phyloP scores from a whole-genome alignment of 2,888 invertebrate species.

The Tupiocoris notatus region DNA sequence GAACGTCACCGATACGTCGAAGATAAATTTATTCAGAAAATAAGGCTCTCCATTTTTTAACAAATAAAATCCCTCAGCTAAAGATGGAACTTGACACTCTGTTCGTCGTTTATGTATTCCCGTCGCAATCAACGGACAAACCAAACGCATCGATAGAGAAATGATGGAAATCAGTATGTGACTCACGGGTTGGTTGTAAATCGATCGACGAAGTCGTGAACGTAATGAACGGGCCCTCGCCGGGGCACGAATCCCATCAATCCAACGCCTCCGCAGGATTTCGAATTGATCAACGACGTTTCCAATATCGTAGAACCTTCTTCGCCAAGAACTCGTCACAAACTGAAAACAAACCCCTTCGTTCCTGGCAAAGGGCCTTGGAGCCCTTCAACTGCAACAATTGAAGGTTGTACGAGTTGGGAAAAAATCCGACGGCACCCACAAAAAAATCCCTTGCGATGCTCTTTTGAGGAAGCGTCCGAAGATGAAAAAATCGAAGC shows the following conservation, averaged over 20 bases:
- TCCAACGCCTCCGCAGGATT: neutral
- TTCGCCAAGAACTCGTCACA: neutral
- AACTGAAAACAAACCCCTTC: neutral
- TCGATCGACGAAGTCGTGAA: neutral
- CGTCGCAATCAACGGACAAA: neutral
- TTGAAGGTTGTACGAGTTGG: neutral
- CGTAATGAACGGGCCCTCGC: neutral
- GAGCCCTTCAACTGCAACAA: neutral
- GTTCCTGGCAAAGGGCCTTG: neutral
- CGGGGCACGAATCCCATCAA: neutral
- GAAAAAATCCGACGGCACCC: neutral
- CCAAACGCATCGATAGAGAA: neutral
- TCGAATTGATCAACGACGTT: too few species aligned
- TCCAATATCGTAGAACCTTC: neutral
- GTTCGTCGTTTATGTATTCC: too few species aligned
- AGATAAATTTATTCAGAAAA: too few species aligned
- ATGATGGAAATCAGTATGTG: neutral
- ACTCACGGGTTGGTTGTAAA: neutral
- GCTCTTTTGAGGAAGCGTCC: neutral
- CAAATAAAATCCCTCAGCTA: too few species aligned
- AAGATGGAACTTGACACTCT: too few species aligned
- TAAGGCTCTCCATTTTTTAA: too few species aligned
- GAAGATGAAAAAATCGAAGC: neutral
- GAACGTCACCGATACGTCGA: too few species aligned
- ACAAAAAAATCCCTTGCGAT: neutral